Percentiles rank a stretch among this genome's conserved stretches.
phyloP scores from a whole-genome alignment of 2,113 vertebrate species.

The Upupa epops region DNA sequence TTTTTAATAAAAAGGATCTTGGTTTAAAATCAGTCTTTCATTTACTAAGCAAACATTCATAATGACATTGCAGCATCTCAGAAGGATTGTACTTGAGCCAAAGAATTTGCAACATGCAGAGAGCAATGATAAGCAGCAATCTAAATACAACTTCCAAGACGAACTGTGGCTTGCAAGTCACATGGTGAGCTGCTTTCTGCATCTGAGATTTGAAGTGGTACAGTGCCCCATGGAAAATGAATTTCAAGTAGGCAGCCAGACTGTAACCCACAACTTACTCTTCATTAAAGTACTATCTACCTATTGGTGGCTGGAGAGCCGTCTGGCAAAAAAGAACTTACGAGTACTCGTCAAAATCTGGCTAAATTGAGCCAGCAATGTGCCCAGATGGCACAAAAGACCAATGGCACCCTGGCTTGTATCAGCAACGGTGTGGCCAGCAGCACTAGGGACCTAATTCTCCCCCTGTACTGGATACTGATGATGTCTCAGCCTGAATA shows the following conservation, averaged over 20 bases:
- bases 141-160: background rate
- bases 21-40: background rate
- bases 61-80: background rate
- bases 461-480: no score
- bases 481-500: no score
- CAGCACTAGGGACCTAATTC: no score
- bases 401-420: no score
- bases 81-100: background rate
- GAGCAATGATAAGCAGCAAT: background rate
- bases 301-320: no score
- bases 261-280: background rate
- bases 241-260: background rate
- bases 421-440: no score
- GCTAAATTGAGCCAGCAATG: no score
- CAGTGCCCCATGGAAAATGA: background rate
- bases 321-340: no score
- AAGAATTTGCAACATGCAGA: background rate
- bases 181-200: background rate
- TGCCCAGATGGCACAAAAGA: no score
- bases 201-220: background rate
- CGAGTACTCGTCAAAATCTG: no score
- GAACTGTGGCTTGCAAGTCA: rapidly evolving
- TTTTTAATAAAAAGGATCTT: background rate
- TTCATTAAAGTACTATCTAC: background rate
- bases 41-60: conserved; percentile 7